Percentiles rank a stretch among this genome's conserved stretches.
phyloP scores from a whole-genome alignment of 2,888 invertebrate genomes.

The Drosophila austrosaltans region DNA sequence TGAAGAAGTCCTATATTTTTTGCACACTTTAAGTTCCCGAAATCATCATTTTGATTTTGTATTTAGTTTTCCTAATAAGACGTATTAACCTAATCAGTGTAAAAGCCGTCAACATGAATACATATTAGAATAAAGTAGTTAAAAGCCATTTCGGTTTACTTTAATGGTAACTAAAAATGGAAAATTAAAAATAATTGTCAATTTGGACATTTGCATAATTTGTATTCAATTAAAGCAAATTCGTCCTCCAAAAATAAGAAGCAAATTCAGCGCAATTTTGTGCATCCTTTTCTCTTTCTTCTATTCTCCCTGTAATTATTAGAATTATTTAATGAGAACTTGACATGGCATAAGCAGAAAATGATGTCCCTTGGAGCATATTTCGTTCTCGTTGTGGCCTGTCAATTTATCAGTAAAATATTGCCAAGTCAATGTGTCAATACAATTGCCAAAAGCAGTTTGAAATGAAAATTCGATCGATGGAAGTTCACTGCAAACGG shows the following conservation, averaged over 20 bases:
- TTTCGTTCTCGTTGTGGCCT: not conserved
- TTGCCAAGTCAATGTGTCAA: slow-evolving; percentile 38
- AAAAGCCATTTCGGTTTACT: too few relatives aligned
- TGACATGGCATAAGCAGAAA: slow-evolving; percentile 1
- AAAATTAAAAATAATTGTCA: too few relatives aligned
- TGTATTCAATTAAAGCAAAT: not conserved
- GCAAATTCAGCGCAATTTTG: not conserved
- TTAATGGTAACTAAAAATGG: too few relatives aligned
- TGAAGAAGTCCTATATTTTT: too few relatives aligned
- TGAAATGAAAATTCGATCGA: slow-evolving; percentile 50
- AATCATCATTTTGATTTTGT: too few relatives aligned
- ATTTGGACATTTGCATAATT: too few relatives aligned
- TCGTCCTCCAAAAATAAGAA: too few relatives aligned
- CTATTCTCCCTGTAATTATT: not conserved
- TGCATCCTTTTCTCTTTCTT: not conserved
- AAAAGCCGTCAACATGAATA: too few relatives aligned
- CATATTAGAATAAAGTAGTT: too few relatives aligned
- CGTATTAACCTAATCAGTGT: too few relatives aligned
- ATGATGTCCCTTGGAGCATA: slow-evolving; percentile 1
- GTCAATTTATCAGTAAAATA: slow-evolving; percentile 12
- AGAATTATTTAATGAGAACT: not conserved
- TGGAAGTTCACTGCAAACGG: slow-evolving; percentile 26
- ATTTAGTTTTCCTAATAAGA: too few relatives aligned
- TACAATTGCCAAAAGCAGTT: slow-evolving; percentile 54
- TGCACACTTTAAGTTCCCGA: too few relatives aligned